These are phyloP conservation scores for Istiophorus platypterus DNA, from an alignment of 2,113 vertebrate genomes.

Conservation along the genomic window DNA sequence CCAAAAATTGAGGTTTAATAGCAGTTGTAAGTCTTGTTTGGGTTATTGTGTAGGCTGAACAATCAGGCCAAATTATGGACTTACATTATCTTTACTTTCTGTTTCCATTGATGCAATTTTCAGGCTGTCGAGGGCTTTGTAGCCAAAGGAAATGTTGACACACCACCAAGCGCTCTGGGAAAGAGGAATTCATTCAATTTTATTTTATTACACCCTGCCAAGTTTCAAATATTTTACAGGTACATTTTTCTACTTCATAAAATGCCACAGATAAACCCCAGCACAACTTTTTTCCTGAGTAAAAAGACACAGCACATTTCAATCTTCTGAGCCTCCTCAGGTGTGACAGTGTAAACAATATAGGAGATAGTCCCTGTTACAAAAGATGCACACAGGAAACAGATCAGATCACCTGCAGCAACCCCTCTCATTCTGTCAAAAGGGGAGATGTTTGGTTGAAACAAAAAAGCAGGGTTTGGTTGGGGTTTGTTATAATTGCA, in stretches of 20 bases:
- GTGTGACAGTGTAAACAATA: conserved; percentile 48
- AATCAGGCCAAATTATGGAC: background rate
- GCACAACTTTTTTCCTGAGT: background rate
- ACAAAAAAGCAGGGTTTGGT: conserved; percentile 43
- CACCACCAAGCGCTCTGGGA: background rate
- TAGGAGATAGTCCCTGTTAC: conserved; percentile 21
- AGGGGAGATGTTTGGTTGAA: conserved; percentile 22
- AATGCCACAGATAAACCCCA: background rate
- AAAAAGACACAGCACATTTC: background rate
- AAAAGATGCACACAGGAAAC: conserved; percentile 34
- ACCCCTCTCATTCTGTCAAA: conserved; percentile 10
- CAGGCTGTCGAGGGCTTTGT: background rate
- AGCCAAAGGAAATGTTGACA: conserved; percentile 15
- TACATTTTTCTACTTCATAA: background rate
- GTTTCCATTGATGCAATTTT: background rate
- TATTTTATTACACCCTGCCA: background rate
- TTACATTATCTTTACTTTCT: conserved; percentile 10
- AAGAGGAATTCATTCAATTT: conserved; percentile 19
- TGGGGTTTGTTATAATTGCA: conserved; percentile 68
- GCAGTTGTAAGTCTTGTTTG: background rate
- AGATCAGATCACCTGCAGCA: conserved; percentile 36
- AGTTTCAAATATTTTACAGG: conserved; percentile 11
- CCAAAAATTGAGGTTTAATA: background rate
- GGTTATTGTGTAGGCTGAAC: background rate
- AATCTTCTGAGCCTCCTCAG: conserved; percentile 25